These are phyloP conservation scores for Oreocharis arfaki DNA, from an alignment of 2,113 vertebrate species.

Conservation along the genomic window DNA sequence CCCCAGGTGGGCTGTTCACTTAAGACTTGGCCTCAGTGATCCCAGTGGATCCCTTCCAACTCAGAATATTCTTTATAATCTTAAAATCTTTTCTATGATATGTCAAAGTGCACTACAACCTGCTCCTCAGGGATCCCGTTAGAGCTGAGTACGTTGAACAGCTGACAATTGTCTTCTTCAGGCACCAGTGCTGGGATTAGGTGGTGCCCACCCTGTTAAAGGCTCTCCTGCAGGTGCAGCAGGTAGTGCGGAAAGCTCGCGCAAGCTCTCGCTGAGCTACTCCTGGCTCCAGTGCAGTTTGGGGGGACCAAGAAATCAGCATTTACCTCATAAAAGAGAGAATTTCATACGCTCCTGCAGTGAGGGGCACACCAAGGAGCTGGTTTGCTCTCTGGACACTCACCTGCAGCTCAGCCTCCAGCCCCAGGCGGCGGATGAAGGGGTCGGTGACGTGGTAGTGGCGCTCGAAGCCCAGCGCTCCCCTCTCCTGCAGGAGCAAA, in stretches of 20 bases:
- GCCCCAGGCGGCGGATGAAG: slow-evolving; percentile 92
- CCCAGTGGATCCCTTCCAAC: neutral
- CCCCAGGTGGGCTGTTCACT: neutral
- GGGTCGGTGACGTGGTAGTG: slow-evolving; percentile 93
- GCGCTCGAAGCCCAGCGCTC: slow-evolving; percentile 86
- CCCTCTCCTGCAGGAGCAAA: slow-evolving; percentile 80
- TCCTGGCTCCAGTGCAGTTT: neutral
- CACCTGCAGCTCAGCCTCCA: slow-evolving; percentile 96
- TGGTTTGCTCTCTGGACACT: neutral
- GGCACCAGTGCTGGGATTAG: neutral
- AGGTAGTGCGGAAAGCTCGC: neutral
- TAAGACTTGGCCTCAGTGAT: neutral
- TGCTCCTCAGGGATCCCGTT: neutral
- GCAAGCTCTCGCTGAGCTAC: neutral
- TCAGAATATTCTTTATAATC: neutral
- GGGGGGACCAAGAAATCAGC: neutral
- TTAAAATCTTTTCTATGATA: neutral
- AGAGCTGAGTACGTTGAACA: neutral
- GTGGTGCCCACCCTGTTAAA: neutral
- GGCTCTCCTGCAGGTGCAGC: neutral
- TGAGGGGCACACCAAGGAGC: neutral
- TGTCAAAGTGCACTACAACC: neutral
- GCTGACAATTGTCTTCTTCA: neutral
- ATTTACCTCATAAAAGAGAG: neutral
- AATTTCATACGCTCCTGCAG: fast-evolving